Conservation (phyloP, 2,797 vertebrate species). For the Lutjanus argentimaculatus region DNA sequence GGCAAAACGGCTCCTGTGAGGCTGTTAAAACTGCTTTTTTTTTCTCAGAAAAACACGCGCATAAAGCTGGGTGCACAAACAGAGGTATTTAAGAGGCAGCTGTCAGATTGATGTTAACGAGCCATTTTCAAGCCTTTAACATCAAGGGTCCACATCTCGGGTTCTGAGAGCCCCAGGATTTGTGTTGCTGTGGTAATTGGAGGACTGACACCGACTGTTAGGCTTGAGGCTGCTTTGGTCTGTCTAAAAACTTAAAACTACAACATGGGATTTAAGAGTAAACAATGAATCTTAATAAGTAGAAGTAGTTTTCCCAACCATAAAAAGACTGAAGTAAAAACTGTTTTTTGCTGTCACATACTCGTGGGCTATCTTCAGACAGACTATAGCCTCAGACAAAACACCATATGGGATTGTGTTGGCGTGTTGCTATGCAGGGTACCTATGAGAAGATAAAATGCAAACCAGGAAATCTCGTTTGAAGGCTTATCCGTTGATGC, state of each 20-base stretch:
- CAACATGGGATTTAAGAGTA: slow-evolving; percentile 9
- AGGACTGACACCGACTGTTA: slow-evolving; percentile 10
- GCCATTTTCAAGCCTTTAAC: slow-evolving; percentile 33
- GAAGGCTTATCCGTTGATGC: background rate
- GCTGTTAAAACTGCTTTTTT: slow-evolving; percentile 29
- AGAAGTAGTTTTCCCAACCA: background rate
- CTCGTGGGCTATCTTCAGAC: background rate
- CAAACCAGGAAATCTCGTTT: background rate
- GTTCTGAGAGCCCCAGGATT: slow-evolving; percentile 34
- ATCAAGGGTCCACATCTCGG: slow-evolving; percentile 39
- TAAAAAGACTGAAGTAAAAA: background rate
- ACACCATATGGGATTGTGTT: background rate
- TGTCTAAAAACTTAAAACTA: slow-evolving; percentile 21
- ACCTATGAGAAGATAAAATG: background rate
- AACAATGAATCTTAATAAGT: slow-evolving; percentile 12
- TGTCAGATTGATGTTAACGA: slow-evolving; percentile 54
- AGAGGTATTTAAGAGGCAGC: slow-evolving; percentile 25
- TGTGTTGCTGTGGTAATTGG: slow-evolving; percentile 46
- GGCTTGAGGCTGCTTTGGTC: slow-evolving; percentile 11
- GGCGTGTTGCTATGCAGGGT: background rate
- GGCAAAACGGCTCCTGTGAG: slow-evolving; percentile 44
- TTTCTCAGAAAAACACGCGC: slow-evolving; percentile 33
- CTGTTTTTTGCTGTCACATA: background rate
- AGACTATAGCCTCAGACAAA: slow-evolving; percentile 1
- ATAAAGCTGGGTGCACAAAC: slow-evolving; percentile 33